These are phyloP conservation scores for Gryon sp. DNA, from an alignment of 1,140 invertebrate genomes.

Conservation along the genomic window DNA sequence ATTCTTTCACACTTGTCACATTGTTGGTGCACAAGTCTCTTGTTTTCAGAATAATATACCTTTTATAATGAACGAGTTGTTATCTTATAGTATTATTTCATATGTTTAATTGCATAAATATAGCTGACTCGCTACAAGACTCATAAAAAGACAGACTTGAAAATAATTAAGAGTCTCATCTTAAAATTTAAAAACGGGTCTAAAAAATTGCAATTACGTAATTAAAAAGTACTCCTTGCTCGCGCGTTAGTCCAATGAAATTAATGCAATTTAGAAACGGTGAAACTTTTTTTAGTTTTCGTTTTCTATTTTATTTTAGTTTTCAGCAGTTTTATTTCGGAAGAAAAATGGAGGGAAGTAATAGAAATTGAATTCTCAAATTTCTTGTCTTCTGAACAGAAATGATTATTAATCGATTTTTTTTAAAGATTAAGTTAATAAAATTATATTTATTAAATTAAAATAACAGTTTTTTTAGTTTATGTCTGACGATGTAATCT, in stretches of 20 bases:
- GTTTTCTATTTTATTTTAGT: not conserved
- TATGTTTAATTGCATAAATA: conserved; percentile 45
- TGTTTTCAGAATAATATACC: conserved; percentile 21
- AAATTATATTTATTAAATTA: no score
- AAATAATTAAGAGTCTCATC: conserved; percentile 32
- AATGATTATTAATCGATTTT: no score
- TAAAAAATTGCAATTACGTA: conserved; percentile 12
- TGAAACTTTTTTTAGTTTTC: not conserved
- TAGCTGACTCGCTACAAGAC: not conserved
- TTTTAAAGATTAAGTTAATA: no score
- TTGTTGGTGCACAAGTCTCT: conserved; percentile 11
- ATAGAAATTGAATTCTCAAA: not conserved
- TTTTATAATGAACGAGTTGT: conserved; percentile 19
- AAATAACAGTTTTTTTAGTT: no score
- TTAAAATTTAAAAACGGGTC: conserved; percentile 8
- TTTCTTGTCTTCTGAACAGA: no score
- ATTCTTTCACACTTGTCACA: conserved; percentile 8
- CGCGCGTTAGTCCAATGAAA: not conserved
- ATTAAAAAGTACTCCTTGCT: conserved; percentile 9
- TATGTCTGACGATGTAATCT: no score
- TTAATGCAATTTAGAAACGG: not conserved
- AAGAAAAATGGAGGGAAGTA: no score
- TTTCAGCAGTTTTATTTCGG: not conserved
- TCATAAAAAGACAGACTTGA: conserved; percentile 6
- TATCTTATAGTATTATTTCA: conserved; percentile 2